Percentiles rank a stretch among this genome's conserved stretches.
Conservation (phyloP, 2,888 invertebrate genomes). For the Apamea anceps region DNA sequence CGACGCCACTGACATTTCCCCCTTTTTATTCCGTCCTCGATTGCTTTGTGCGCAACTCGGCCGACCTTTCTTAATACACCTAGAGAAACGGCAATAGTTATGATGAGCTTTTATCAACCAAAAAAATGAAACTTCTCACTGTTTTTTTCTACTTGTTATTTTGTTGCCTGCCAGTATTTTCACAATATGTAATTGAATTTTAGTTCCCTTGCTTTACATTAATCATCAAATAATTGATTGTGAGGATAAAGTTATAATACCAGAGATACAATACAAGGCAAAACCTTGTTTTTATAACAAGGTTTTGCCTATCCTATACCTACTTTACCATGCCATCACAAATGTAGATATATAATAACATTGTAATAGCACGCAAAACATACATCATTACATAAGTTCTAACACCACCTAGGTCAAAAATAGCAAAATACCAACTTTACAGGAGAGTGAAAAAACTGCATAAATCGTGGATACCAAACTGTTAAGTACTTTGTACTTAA, state of each 20-base stretch:
- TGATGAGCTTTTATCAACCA: too few species aligned
- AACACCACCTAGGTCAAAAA: neutral
- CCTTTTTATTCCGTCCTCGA: conserved; percentile 31
- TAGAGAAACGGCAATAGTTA: conserved; percentile 20
- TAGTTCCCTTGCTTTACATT: neutral
- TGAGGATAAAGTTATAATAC: conserved; percentile 6
- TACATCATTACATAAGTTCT: too few species aligned
- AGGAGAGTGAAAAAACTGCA: neutral
- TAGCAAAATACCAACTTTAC: neutral
- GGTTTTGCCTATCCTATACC: neutral
- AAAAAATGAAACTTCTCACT: neutral
- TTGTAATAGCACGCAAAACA: neutral
- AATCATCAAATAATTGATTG: neutral
- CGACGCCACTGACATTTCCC: conserved; percentile 45
- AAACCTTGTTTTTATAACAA: too few species aligned
- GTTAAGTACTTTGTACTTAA: too few species aligned
- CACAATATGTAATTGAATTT: neutral
- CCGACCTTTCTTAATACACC: conserved; percentile 9
- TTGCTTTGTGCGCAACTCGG: conserved; percentile 46
- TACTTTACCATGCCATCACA: neutral
- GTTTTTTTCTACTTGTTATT: neutral
- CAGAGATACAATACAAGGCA: conserved; percentile 9
- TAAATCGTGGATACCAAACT: neutral
- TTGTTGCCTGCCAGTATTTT: neutral
- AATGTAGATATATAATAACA: neutral